phyloP scores from a whole-genome alignment of 2,888 invertebrate species.

The Euphydryas editha region DNA sequence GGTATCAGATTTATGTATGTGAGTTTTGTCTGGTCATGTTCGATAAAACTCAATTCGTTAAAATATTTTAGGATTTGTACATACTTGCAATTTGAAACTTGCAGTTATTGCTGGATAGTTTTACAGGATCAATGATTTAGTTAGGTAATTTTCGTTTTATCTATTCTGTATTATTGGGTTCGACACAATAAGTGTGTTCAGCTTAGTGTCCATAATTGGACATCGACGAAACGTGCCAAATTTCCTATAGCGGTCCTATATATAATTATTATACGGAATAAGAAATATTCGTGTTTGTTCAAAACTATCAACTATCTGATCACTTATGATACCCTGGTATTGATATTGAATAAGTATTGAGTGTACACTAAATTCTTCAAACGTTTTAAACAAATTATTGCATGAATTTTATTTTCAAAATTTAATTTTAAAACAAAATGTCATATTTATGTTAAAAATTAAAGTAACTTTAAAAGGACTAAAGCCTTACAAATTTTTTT shows the following conservation, averaged over 20 bases:
- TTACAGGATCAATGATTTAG: constrained; percentile 8
- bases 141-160: constrained; percentile 21
- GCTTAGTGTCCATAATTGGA: constrained; percentile 20
- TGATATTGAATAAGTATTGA: neutral
- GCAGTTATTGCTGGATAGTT: neutral
- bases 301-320: neutral
- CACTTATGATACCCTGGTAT: neutral
- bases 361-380: neutral
- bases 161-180: constrained; percentile 26
- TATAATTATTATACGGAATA: constrained; percentile 8
- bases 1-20: neutral
- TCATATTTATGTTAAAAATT: too few species aligned
- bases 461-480: too few species aligned
- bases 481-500: too few species aligned
- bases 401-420: neutral
- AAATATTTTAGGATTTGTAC: too few species aligned
- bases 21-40: too few species aligned
- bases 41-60: too few species aligned
- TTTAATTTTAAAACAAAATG: too few species aligned
- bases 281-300: neutral
- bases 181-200: constrained; percentile 18
- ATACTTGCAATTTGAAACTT: too few species aligned
- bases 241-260: constrained; percentile 26
- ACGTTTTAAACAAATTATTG: neutral
- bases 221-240: constrained; percentile 27